These are phyloP conservation scores for Drosophila limbata DNA, from an alignment of 2,888 invertebrate species.

Conservation along the genomic window DNA sequence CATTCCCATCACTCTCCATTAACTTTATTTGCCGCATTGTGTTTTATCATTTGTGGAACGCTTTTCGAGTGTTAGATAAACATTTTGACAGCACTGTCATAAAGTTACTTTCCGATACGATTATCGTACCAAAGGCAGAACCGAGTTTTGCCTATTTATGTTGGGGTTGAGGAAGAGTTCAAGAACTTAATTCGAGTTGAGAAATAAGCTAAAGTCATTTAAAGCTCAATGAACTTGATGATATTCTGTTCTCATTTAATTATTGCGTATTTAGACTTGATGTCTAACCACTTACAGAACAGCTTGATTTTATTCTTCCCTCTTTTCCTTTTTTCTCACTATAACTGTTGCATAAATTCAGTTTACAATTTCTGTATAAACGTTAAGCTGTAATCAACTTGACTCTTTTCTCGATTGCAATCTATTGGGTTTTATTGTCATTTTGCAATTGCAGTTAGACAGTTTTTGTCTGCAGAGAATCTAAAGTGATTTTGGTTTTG, in stretches of 20 bases:
- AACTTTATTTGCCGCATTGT: conserved; percentile 64
- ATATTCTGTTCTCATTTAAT: neutral
- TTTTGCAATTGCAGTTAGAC: conserved; percentile 4
- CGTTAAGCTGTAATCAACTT: neutral
- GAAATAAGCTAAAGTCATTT: neutral
- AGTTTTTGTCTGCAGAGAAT: neutral
- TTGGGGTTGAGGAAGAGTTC: conserved; percentile 16
- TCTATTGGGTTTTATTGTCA: conserved; percentile 4
- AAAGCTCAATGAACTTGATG: conserved; percentile 4
- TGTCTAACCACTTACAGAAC: neutral
- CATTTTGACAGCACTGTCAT: conserved; percentile 75
- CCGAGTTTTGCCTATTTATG: conserved; percentile 15
- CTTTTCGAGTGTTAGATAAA: conserved; percentile 74
- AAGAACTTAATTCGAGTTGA: conserved; percentile 16
- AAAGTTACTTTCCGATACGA: conserved; percentile 54
- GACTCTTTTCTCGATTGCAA: neutral
- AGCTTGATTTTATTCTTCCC: neutral
- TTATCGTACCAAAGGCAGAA: conserved; percentile 18
- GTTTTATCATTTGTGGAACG: conserved; percentile 61
- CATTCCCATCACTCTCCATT: conserved; percentile 43
- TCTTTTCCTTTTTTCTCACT: too few relatives aligned
- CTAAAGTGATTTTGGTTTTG: conserved; percentile 7
- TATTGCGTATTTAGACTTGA: too few relatives aligned
- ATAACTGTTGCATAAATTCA: conserved; percentile 12
- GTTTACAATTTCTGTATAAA: too few relatives aligned